phyloP scores from a whole-genome alignment of 2,888 invertebrate species.

The Selenia dentaria region DNA sequence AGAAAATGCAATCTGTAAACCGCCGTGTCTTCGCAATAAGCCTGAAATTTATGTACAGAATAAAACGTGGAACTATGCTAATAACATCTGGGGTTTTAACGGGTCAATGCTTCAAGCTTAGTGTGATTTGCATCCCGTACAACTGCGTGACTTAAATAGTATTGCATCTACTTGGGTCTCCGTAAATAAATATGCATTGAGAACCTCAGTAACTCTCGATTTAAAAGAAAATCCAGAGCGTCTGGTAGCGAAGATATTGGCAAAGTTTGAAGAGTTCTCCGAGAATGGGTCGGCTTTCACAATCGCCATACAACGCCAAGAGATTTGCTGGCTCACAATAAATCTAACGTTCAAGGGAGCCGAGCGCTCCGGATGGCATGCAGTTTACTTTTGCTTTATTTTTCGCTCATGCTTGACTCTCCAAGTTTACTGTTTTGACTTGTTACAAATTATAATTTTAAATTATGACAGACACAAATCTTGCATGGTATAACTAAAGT shows the following conservation, averaged over 20 bases:
- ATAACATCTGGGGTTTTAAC: conserved; percentile 25
- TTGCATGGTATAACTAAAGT: no score
- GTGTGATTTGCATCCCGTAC: conserved; percentile 5
- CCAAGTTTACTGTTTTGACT: no score
- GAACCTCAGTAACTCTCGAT: no score
- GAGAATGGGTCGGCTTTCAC: conserved; percentile 42
- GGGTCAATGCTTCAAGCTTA: conserved; percentile 16
- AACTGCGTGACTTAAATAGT: neutral
- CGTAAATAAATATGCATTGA: no score
- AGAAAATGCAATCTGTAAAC: conserved; percentile 14
- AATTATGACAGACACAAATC: no score
- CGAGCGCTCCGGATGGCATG: conserved; percentile 2
- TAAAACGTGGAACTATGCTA: conserved; percentile 29
- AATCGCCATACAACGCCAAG: conserved; percentile 39
- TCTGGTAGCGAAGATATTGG: conserved; percentile 47
- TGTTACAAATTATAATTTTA: no score
- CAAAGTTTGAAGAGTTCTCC: conserved; percentile 52
- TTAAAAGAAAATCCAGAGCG: no score
- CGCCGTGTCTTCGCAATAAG: conserved; percentile 16
- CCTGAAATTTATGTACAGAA: conserved; percentile 20
- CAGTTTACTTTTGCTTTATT: conserved; percentile 9
- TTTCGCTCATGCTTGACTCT: no score
- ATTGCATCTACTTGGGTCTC: no score
- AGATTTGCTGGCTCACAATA: conserved; percentile 38
- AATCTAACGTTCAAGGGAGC: conserved; percentile 22